These are phyloP conservation scores for Omphaloscelis lunosa DNA, from an alignment of 2,888 invertebrate species.

Conservation along the genomic window DNA sequence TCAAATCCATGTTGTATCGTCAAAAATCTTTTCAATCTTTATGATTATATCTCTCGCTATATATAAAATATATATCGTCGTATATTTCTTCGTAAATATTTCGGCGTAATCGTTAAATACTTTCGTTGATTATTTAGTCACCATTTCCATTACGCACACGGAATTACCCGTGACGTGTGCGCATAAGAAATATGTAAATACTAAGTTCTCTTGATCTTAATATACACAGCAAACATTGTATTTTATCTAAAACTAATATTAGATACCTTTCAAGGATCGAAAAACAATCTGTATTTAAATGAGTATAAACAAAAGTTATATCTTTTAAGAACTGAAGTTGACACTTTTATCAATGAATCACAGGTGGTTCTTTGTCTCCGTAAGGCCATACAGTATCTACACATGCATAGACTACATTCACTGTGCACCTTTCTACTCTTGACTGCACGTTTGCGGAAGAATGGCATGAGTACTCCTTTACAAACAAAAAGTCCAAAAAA, in stretches of 20 bases:
- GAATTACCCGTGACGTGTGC: constrained; percentile 63
- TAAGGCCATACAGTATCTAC: constrained; percentile 83
- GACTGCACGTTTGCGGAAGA: constrained; percentile 77
- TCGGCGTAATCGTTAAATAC: constrained; percentile 35
- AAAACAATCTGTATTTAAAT: constrained; percentile 84
- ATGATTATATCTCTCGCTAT: constrained; percentile 15
- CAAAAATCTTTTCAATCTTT: constrained; percentile 73
- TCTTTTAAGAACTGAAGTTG: constrained; percentile 83
- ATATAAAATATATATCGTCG: constrained; percentile 36
- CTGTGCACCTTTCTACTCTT: constrained; percentile 86
- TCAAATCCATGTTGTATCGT: constrained; percentile 80
- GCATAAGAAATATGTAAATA: constrained; percentile 48
- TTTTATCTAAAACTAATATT: constrained; percentile 63
- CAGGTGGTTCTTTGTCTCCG: constrained; percentile 81
- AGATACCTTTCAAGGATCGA: constrained; percentile 72
- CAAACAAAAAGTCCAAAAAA: constrained; percentile 28
- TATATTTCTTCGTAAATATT: constrained; percentile 45
- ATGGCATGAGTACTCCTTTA: constrained; percentile 89
- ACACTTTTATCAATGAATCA: constrained; percentile 84
- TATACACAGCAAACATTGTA: constrained; percentile 57
- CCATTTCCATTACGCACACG: constrained; percentile 26
- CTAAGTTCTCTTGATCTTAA: constrained; percentile 56
- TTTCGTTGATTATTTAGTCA: constrained; percentile 24
- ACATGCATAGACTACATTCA: constrained; percentile 82
- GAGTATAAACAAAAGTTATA: constrained; percentile 88